These are phyloP conservation scores for Platichthys flesus DNA, from an alignment of 2,113 vertebrate species.

Conservation along the genomic window DNA sequence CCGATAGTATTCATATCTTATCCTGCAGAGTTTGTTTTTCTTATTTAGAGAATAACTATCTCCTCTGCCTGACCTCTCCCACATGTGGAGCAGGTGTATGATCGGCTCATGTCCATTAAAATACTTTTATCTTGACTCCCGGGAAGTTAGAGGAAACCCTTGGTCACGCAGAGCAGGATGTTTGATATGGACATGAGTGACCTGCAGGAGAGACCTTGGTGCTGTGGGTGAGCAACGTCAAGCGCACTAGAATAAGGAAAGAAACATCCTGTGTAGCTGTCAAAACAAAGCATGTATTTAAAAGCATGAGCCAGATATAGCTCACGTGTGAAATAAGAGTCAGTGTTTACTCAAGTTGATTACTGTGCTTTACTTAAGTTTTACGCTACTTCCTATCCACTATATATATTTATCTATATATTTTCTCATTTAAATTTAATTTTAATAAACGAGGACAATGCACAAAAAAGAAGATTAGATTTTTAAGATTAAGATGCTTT, in stretches of 20 bases:
- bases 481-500: too few species aligned
- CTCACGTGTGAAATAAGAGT: not conserved
- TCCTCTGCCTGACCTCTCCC: not conserved
- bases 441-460: too few species aligned
- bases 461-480: too few species aligned
- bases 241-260: not conserved
- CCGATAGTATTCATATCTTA: too few species aligned
- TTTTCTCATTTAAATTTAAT: too few species aligned
- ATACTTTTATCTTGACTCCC: not conserved
- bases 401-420: too few species aligned
- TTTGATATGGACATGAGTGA: not conserved
- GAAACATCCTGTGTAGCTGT: not conserved
- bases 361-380: not conserved
- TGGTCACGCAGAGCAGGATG: not conserved
- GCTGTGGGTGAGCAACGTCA: not conserved
- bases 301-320: not conserved
- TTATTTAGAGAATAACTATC: too few species aligned
- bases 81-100: not conserved
- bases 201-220: not conserved
- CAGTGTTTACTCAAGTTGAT: too few species aligned
- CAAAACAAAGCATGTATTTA: slow-evolving; percentile 1
- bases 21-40: too few species aligned
- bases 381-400: not conserved
- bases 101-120: not conserved
- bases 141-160: not conserved